phyloP scores from a whole-genome alignment of 2,888 invertebrate genomes.

The Cataglyphis livida region DNA sequence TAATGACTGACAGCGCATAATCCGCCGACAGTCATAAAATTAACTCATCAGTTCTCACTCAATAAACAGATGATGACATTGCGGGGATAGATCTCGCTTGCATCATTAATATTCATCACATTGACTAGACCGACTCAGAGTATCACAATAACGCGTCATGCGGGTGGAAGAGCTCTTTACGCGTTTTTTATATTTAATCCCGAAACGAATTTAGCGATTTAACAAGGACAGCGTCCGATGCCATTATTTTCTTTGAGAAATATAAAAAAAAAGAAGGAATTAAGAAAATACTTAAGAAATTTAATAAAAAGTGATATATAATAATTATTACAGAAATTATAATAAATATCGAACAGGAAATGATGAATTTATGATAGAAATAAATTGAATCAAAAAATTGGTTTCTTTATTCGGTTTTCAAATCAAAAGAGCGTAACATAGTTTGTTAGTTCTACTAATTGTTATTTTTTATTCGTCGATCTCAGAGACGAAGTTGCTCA shows the following conservation, averaged over 20 bases:
- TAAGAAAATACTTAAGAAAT: not conserved
- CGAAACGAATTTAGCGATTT: not conserved
- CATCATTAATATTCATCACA: conserved; percentile 47
- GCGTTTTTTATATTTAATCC: conserved; percentile 2
- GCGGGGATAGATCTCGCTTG: conserved; percentile 8
- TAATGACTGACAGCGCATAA: conserved; percentile 46
- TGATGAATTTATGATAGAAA: not conserved
- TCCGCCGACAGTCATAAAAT: conserved; percentile 43
- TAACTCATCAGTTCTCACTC: conserved; percentile 38
- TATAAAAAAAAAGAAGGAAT: not conserved
- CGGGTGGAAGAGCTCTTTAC: not conserved
- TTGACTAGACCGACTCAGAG: not conserved
- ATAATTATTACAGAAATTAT: not conserved
- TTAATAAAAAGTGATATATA: not conserved
- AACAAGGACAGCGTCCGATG: not conserved
- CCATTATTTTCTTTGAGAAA: not conserved
- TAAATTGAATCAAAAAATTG: not conserved
- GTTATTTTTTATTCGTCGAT: not conserved
- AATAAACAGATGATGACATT: conserved; percentile 48
- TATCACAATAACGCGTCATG: conserved; percentile 15
- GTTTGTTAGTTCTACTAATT: not conserved
- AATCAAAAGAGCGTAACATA: not conserved
- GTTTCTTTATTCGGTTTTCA: not conserved
- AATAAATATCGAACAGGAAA: not conserved
- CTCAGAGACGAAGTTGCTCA: not conserved